phyloP scores from a whole-genome alignment of 37 sponge, comb jelly and placozoan genomes.

The Tethya wilhelma region DNA sequence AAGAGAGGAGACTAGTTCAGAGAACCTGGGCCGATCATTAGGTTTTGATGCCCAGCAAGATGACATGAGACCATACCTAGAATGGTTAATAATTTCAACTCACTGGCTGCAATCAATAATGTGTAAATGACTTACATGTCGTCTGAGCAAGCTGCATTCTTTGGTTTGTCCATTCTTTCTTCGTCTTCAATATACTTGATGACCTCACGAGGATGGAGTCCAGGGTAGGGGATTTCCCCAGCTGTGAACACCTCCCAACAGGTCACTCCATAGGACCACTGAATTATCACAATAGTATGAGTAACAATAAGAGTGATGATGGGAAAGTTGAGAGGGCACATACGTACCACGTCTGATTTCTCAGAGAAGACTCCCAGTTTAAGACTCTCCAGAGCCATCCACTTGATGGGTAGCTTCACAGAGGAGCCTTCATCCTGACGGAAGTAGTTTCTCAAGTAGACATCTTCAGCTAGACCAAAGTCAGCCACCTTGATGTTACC shows the following conservation, averaged over 20 bases:
- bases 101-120: too few relatives aligned
- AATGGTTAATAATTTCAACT: too few relatives aligned
- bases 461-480: slow-evolving; percentile 18
- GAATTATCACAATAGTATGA: not conserved
- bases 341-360: slow-evolving; percentile 26
- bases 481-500: slow-evolving; percentile 21
- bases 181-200: slow-evolving; percentile 14
- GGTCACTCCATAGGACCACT: slow-evolving; percentile 71
- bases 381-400: slow-evolving; percentile 38
- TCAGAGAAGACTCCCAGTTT: slow-evolving; percentile 17
- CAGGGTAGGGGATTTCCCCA: slow-evolving; percentile 57
- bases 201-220: slow-evolving; percentile 18
- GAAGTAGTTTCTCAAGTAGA: slow-evolving; percentile 25
- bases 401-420: slow-evolving; percentile 27
- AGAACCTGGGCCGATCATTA: too few relatives aligned
- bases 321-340: not conserved
- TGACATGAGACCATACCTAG: too few relatives aligned
- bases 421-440: not conserved
- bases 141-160: slow-evolving; percentile 34
- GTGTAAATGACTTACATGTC: slow-evolving; percentile 45
- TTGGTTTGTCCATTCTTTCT: slow-evolving; percentile 9
- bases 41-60: too few relatives aligned
- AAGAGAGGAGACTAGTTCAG: too few relatives aligned
- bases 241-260: slow-evolving; percentile 61
- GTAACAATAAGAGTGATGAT: not conserved